phyloP scores from a whole-genome alignment of 1,140 invertebrate species.

The Ladona fulva region DNA sequence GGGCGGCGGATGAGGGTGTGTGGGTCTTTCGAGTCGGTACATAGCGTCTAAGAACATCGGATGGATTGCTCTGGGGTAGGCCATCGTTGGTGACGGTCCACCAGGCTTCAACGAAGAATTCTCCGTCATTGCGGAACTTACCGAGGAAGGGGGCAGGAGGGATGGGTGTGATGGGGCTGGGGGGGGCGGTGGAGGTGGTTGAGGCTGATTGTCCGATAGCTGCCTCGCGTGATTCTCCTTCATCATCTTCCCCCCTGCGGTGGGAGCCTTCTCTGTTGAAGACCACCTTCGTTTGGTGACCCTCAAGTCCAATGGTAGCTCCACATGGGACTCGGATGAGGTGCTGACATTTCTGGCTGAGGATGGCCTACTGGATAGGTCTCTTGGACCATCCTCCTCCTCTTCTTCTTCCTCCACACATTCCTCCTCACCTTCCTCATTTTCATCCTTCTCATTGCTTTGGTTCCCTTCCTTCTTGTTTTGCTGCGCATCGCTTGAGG shows the following conservation, averaged over 20 bases:
- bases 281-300: constrained; percentile 22
- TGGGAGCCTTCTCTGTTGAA: constrained; percentile 18
- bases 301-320: constrained; percentile 25
- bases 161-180: constrained; percentile 34
- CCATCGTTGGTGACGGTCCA: constrained; percentile 45
- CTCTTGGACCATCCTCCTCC: constrained; percentile 13
- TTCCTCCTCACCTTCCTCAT: constrained; percentile 19
- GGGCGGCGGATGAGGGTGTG: constrained; percentile 41
- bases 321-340: constrained; percentile 35
- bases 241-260: not conserved
- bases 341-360: constrained; percentile 22
- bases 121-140: constrained; percentile 30
- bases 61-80: constrained; percentile 66
- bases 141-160: too few species aligned
- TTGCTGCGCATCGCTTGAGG: not conserved
- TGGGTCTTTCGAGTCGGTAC: constrained; percentile 45
- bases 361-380: constrained; percentile 6
- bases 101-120: constrained; percentile 30
- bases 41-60: constrained; percentile 65
- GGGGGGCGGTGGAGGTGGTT: constrained; percentile 18
- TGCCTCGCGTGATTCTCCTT: not conserved
- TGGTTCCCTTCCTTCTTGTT: not conserved
- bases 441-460: constrained; percentile 17
- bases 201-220: too few species aligned
- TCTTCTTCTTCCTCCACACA: not conserved